These are phyloP conservation scores for Ciconia boyciana DNA, from an alignment of 2,113 vertebrate genomes.

Conservation along the genomic window DNA sequence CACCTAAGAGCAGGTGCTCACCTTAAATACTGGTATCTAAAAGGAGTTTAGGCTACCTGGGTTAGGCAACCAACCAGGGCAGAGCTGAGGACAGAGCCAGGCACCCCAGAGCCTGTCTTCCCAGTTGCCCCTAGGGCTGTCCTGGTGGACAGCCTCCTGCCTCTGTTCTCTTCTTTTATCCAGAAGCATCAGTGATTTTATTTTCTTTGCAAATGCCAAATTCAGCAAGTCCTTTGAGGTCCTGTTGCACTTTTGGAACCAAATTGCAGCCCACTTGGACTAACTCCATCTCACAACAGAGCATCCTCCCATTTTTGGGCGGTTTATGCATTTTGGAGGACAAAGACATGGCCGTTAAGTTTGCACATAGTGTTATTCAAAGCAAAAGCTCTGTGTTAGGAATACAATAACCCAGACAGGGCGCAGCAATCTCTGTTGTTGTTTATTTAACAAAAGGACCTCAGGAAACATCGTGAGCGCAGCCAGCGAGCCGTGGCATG, in stretches of 20 bases:
- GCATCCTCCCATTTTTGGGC: not conserved
- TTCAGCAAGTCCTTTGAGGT: not conserved
- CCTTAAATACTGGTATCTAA: not conserved
- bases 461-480: not conserved
- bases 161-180: not conserved
- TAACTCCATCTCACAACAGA: not conserved
- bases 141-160: not conserved
- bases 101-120: not conserved
- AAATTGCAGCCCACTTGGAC: not conserved
- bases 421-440: not conserved
- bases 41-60: not conserved
- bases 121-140: accelerated
- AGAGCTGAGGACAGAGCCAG: not conserved
- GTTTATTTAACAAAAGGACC: constrained; percentile 28
- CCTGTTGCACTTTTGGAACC: not conserved
- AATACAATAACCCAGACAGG: not conserved
- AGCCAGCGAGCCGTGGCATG: not conserved
- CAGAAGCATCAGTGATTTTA: not conserved
- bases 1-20: not conserved
- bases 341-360: not conserved
- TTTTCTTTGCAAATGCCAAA: not conserved
- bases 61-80: not conserved
- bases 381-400: constrained; percentile 4
- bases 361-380: not conserved
- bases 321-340: not conserved